These are phyloP conservation scores for Saccostrea echinata DNA, from an alignment of 1,140 invertebrate genomes.

Conservation along the genomic window DNA sequence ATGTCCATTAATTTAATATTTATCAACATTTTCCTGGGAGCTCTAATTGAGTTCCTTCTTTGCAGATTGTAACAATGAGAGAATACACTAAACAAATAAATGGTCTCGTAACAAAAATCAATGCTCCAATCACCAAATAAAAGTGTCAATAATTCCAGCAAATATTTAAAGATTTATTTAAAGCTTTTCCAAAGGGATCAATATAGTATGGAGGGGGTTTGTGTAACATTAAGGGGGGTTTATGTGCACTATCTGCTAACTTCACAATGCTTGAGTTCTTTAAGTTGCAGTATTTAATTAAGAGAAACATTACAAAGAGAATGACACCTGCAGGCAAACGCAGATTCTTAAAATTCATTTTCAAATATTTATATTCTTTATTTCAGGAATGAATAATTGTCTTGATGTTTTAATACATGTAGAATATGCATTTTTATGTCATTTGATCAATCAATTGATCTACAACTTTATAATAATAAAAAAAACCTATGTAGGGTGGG, in stretches of 20 bases:
- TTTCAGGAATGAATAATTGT: neutral
- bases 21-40: conserved; percentile 8
- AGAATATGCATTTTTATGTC: too few species aligned
- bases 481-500: too few species aligned
- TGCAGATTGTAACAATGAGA: conserved; percentile 4
- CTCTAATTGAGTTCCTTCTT: conserved; percentile 20
- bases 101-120: neutral
- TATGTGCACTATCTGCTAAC: neutral
- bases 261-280: conserved; percentile 6
- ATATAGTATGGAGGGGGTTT: neutral
- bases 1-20: conserved; percentile 26
- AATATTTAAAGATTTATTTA: conserved; percentile 35
- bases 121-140: conserved; percentile 16
- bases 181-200: neutral
- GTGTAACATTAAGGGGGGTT: neutral
- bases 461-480: too few species aligned
- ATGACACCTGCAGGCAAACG: neutral
- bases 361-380: neutral
- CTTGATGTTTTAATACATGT: too few species aligned
- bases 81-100: conserved; percentile 1
- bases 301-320: neutral
- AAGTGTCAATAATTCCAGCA: conserved; percentile 25
- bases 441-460: too few species aligned
- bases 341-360: neutral
- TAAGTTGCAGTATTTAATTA: neutral